These are phyloP conservation scores for Taphrorychus bicolor DNA, from an alignment of 2,888 invertebrate species.

Conservation along the genomic window DNA sequence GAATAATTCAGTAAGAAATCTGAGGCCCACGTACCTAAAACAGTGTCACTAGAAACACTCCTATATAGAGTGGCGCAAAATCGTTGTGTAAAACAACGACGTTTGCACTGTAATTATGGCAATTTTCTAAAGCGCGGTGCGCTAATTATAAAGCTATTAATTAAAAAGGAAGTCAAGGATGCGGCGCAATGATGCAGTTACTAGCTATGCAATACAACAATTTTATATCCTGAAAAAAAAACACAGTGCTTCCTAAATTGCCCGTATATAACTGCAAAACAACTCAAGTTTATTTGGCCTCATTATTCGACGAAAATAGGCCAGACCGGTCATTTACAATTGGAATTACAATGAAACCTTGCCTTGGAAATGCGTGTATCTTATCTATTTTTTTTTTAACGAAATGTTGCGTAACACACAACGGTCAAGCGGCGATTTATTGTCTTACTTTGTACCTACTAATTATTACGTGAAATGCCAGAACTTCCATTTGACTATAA, in stretches of 20 bases:
- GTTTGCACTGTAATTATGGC: constrained; percentile 8
- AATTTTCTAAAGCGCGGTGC: constrained; percentile 3
- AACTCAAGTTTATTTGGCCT: neutral
- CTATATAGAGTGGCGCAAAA: neutral
- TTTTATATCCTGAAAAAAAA: neutral
- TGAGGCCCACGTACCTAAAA: neutral
- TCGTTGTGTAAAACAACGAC: constrained; percentile 2
- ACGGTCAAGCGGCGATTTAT: neutral
- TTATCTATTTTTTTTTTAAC: constrained; percentile 7
- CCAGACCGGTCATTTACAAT: neutral
- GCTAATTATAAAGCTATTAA: constrained; percentile 12
- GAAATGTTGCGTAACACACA: constrained; percentile 3
- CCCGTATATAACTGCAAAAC: neutral
- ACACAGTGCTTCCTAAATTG: neutral
- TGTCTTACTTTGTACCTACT: constrained; percentile 1
- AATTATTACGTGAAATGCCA: neutral
- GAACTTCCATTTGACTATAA: neutral
- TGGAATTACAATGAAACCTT: constrained; percentile 5
- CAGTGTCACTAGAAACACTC: neutral
- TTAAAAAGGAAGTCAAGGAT: constrained; percentile 9
- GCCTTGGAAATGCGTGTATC: constrained; percentile 4
- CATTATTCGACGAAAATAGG: neutral
- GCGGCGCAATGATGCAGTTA: neutral
- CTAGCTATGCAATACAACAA: constrained; percentile 3
- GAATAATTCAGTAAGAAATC: too few species aligned